phyloP scores from a whole-genome alignment of 1,140 invertebrate species.

The Chrysoperla carnea region DNA sequence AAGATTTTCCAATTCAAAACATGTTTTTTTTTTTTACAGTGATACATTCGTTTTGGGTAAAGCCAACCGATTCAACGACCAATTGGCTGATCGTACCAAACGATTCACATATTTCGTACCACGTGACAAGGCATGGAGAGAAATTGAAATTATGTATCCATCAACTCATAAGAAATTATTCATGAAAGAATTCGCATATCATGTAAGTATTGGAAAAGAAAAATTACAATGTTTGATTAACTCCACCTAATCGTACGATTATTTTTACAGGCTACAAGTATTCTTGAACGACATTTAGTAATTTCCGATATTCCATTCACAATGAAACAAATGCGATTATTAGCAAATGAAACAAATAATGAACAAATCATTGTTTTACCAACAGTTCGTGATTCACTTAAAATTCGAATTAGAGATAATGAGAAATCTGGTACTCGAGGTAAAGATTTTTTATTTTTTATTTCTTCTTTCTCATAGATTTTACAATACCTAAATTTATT shows the following conservation, averaged over 20 bases:
- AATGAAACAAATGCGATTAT: constrained; percentile 54
- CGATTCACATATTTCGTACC: constrained; percentile 87
- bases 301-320: constrained; percentile 50
- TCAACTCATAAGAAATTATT: constrained; percentile 69
- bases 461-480: background rate
- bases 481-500: no score
- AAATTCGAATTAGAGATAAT: constrained; percentile 49
- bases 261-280: constrained; percentile 46
- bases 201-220: constrained; percentile 36
- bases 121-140: constrained; percentile 67
- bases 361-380: constrained; percentile 34
- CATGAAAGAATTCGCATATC: constrained; percentile 60
- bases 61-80: constrained; percentile 54
- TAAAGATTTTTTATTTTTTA: constrained; percentile 28
- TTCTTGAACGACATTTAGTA: constrained; percentile 65
- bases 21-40: constrained; percentile 31
- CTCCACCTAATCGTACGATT: background rate
- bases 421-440: constrained; percentile 33
- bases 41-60: constrained; percentile 55
- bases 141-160: constrained; percentile 46
- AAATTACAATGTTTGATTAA: no score
- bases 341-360: constrained; percentile 30
- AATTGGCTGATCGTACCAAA: constrained; percentile 54
- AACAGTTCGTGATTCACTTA: constrained; percentile 47
- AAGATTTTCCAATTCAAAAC: no score